These are phyloP conservation scores for Trichacis sp. DNA, from an alignment of 2,888 invertebrate species.

Conservation along the genomic window DNA sequence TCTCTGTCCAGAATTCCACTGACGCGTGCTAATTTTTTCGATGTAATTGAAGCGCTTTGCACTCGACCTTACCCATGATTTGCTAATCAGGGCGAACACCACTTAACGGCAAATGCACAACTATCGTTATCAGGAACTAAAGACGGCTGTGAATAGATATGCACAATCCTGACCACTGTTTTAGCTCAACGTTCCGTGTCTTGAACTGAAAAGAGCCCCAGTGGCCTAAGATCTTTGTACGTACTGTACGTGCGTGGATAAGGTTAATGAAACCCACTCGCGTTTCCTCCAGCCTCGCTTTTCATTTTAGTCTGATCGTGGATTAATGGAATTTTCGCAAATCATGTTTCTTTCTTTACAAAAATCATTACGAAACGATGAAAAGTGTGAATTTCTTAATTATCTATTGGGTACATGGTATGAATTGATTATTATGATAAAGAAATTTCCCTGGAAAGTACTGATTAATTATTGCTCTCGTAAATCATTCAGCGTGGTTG, in stretches of 20 bases:
- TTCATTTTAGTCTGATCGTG: too few relatives aligned
- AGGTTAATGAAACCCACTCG: background rate
- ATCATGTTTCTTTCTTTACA: background rate
- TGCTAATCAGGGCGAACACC: background rate
- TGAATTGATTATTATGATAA: too few relatives aligned
- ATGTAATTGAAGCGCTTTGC: too few relatives aligned
- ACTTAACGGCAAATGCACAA: background rate
- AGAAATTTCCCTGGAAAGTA: too few relatives aligned
- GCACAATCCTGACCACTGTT: background rate
- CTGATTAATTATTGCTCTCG: too few relatives aligned
- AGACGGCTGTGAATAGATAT: too few relatives aligned
- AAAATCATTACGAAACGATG: background rate
- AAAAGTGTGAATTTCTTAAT: too few relatives aligned
- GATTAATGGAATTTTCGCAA: too few relatives aligned
- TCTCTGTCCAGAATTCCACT: too few relatives aligned
- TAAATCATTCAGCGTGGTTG: too few relatives aligned
- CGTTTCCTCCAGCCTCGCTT: background rate
- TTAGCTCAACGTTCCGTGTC: constrained; percentile 1
- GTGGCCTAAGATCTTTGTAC: background rate
- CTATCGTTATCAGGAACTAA: constrained; percentile 4
- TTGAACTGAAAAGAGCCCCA: background rate
- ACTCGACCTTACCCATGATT: constrained; percentile 1
- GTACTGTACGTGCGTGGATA: background rate
- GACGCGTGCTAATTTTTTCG: too few relatives aligned
- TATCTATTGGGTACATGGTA: too few relatives aligned